Base-by-base conservation (phyloP, 1,140 invertebrate species). In the Cryptotermes secundus region DNA sequence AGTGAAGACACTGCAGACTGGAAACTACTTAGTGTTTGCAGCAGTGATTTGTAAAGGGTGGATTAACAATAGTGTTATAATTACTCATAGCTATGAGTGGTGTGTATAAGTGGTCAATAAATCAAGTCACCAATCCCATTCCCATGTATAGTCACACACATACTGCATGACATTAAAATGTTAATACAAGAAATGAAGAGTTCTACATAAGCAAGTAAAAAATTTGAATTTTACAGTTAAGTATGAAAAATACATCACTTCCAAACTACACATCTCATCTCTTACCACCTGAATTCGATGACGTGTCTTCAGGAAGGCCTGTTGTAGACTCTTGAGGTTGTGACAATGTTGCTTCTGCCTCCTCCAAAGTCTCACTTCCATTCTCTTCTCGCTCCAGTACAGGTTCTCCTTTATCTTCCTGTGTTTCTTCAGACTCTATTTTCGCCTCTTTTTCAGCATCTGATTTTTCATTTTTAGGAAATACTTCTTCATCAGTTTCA, bases 341-440 rank as follows among this genome's bases (percentile, higher is more conserved):
- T 34, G 83, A 38, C 31, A 72, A 65, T 34, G 53, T n/a, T 36
- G 83, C 59, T 38, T 24, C 53, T 42, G 26, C 34, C 35, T 35
- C 26, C 36, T 84, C 83, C 3, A 19, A 19, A 31, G 35, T 19
- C 12, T 84, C 83, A 36, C 31, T 49, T 9, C 24, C 34, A 38
- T 80, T 65, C 22, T 79, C 36, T 31, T 42, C 72, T 38, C 31
- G 35, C 4, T 36, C 83, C 42, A 35, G 36, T 38, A 72, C 22
- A 45, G 36, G 9, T 45, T 26, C 83, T 42, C 38, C 72, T 14
- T 14, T 65, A 34, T 42, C 83, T 79, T 79, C 38, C 59, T 19
- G 36, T 34, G 83, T 6, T 34, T 84, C 65, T 34, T 79, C 83
- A n/a, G 53, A 42, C n/a, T 65, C 53, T 35, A 31, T 59, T 34